Evolutionary conservation across 1,140 invertebrate genomes (phyloP), one percentile per base, ranked within the genome.

Genomic region (Ectropis grisescens): DNA sequence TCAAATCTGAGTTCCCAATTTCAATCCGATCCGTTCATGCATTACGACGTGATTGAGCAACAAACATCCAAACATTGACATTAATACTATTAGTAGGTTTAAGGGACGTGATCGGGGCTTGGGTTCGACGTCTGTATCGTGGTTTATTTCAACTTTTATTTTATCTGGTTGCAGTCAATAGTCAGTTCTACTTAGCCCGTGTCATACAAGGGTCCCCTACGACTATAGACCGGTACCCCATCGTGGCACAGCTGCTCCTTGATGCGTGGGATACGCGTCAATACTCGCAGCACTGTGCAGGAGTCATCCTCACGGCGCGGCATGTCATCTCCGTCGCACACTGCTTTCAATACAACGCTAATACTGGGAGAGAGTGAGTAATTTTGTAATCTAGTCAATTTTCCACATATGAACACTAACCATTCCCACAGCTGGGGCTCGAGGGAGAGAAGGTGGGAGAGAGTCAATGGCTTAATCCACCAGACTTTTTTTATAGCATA

Each of bases 251-350:
- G 33, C 37, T 80, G 15, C 42, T 80, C 12, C 40, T 72, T 15
- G 74, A 79, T 22, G 41, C 58, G 0, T 74, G 66, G 68, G 75
- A 61, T 10, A 54, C 29, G 5, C 47, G 54, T 8, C 38, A 69
- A 0, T 80, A 41, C 25, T 36, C 40, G 1, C 75, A 80, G 28
- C 61, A 78, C 32, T 80, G 75, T 30, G 75, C 75, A 7, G 75
- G 68, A 10, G 57, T 67, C 8, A 75, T 80, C 7, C 40, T 80
- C n/a, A 80, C 75, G 1, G 50, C 68, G 1, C 51, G 59, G 1
- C 75, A 80, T 33, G 52, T 74, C 7, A 48, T 80, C 24, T 71
- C 75, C 0, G 57, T 68, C 0, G 75, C 75, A 0, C 75, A 80
- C 26, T 80, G 75, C 36, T 80, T 69, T 31, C 71, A 71, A 33